These are phyloP conservation scores for Alviniconcha strummeri DNA, from an alignment of 2,888 invertebrate species.

Conservation along the genomic window DNA sequence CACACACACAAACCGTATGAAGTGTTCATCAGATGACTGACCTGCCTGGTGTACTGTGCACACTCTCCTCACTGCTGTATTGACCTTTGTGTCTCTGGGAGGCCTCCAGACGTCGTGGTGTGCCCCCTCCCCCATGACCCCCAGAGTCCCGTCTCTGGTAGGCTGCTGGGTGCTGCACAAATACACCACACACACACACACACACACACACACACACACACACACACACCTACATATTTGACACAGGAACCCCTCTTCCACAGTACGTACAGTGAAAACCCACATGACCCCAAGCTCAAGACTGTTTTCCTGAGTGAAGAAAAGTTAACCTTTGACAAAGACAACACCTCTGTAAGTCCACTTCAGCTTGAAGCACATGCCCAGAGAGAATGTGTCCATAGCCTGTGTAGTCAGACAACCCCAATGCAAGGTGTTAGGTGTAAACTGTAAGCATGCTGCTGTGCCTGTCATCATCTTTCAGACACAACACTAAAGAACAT, in stretches of 20 bases:
- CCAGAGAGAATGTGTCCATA: too few species aligned
- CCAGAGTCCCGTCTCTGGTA: slow-evolving; percentile 10
- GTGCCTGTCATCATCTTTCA: too few species aligned
- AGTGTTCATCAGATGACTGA: slow-evolving; percentile 1
- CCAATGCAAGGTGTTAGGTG: too few species aligned
- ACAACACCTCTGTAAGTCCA: too few species aligned
- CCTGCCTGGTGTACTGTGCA: slow-evolving; percentile 28
- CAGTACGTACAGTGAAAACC: too few species aligned
- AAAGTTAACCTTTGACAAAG: too few species aligned
- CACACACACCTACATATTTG: neutral
- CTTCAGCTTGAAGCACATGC: too few species aligned
- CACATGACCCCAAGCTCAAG: too few species aligned
- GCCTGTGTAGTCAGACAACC: too few species aligned
- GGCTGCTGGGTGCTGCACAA: neutral
- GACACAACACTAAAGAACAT: neutral
- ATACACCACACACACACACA: neutral
- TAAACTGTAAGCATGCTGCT: too few species aligned
- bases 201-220: neutral
- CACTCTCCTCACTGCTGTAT: slow-evolving; percentile 34
- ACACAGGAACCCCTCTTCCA: too few species aligned
- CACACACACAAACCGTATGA: neutral
- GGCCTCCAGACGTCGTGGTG: slow-evolving; percentile 17
- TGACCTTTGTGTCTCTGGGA: slow-evolving; percentile 13
- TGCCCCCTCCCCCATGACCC: neutral
- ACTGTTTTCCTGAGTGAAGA: too few species aligned